Base-by-base conservation (phyloP, 2,113 vertebrate species). In the Danionella cerebrum region DNA sequence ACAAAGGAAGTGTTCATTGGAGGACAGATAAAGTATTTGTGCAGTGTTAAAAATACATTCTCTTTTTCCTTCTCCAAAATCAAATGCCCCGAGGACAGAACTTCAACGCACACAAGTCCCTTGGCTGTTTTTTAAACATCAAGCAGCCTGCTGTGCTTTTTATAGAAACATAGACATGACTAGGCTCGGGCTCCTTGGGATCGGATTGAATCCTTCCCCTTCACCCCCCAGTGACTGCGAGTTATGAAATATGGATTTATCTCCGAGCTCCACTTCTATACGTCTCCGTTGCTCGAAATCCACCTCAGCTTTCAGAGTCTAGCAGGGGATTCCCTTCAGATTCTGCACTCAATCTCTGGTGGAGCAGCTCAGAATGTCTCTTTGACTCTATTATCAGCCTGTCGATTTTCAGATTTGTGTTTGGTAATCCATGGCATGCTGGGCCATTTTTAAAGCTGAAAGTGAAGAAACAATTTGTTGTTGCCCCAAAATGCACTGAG, bases 211-310 rank as follows among this genome's bases (percentile, higher is more conserved):
- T 53, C 25, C 47, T 69, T 62, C 45, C 35, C 42, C n/a, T 5
- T 25, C 57, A 51, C 44, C 33, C 54, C 22, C 29, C 47, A 14
- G 44, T 62, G 47, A 69, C 39, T 44, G 47, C 7, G 24, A 25
- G 45, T 63, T 60, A 70, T 70, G 25, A 70, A 70, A 70, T 63
- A 70, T 70, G 14, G 57, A 70, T 70, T n/a, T 41, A 70, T 24
- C 25, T 22, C 25, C 47, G 35, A 70, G 36, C 47, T 42, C 33
- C 57, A 70, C 62, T 62, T 70, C 47, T 70, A 24, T 42, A 62
- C 25, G 62, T 35, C 65, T 67, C 36, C 57, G 21, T 47, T 10
- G 19, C 41, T 47, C 6, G 9, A 48, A 64, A 64, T 64, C 39
- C 65, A 35, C 39, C 53, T 47, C 19, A 22, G 41, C 22, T 11